Percentiles rank a stretch among this genome's conserved stretches.
phyloP scores from a whole-genome alignment of 2,113 vertebrate genomes.

The Poeciliopsis prolifica region DNA sequence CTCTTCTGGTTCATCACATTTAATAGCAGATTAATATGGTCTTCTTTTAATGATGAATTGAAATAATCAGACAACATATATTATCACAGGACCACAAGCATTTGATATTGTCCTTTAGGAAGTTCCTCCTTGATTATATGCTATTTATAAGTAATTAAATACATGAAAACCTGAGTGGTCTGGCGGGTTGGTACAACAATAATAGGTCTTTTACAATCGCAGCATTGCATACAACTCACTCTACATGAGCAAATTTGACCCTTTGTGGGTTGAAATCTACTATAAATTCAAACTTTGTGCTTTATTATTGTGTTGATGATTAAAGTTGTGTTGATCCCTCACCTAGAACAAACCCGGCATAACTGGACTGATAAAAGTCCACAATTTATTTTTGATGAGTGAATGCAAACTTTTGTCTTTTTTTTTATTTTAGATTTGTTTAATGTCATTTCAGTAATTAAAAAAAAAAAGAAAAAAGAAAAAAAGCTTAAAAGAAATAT shows the following conservation, averaged over 20 bases:
- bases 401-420: constrained; percentile 12
- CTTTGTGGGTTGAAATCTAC: neutral
- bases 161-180: too few relatives aligned
- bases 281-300: neutral
- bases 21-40: too few relatives aligned
- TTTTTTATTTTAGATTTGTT: neutral
- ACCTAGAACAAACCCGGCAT: neutral
- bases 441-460: constrained; percentile 17
- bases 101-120: too few relatives aligned
- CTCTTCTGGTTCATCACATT: too few relatives aligned
- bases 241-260: neutral
- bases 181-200: too few relatives aligned
- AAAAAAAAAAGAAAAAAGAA: neutral
- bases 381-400: neutral
- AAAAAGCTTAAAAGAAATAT: constrained; percentile 26
- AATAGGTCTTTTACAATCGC: too few relatives aligned
- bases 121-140: too few relatives aligned
- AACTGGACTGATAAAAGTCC: neutral
- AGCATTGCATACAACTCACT: too few relatives aligned
- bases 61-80: too few relatives aligned
- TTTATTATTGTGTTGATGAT: neutral
- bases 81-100: too few relatives aligned
- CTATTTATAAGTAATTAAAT: too few relatives aligned
- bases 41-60: too few relatives aligned
- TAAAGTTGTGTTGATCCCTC: neutral